Percentiles rank a stretch among this genome's conserved stretches.
These are phyloP conservation scores for Galleria mellonella DNA, from an alignment of 1,140 invertebrate genomes.

Conservation along the genomic window DNA sequence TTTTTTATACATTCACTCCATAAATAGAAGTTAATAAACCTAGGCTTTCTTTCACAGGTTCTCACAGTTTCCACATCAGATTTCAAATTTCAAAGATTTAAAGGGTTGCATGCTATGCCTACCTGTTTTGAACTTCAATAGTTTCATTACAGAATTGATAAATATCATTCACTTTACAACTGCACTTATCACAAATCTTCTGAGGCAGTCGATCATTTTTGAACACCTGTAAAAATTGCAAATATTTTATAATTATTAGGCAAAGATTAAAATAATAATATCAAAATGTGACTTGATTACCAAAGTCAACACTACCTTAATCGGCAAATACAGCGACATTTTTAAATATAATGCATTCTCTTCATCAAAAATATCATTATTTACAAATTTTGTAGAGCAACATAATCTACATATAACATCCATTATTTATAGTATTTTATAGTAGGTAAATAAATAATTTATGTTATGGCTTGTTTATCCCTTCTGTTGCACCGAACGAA, in stretches of 20 bases:
- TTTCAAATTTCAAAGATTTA: background rate
- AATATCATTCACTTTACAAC: conserved; percentile 78
- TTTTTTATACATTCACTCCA: no score
- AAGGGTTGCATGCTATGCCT: conserved; percentile 19
- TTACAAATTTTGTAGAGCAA: conserved; percentile 55
- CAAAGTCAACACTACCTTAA: conserved; percentile 50
- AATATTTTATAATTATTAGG: background rate
- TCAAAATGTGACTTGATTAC: conserved; percentile 7
- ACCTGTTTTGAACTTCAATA: conserved; percentile 76
- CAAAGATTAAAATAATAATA: conserved; percentile 14
- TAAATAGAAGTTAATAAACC: no score
- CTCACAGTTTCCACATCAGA: no score
- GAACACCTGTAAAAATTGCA: conserved; percentile 64
- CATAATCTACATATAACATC: conserved; percentile 64
- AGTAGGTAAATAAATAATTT: conserved; percentile 1
- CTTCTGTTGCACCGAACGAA: conserved; percentile 29
- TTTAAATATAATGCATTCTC: conserved; percentile 63
- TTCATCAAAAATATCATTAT: conserved; percentile 65
- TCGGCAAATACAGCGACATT: conserved; percentile 66
- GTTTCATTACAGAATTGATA: conserved; percentile 80
- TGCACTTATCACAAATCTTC: conserved; percentile 78
- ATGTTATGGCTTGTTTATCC: conserved; percentile 36
- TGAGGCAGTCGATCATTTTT: conserved; percentile 77
- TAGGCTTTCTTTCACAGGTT: no score
- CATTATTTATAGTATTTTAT: conserved; percentile 37